Base-by-base conservation (phyloP, 2,113 vertebrate species). In the Entelurus aequoreus region DNA sequence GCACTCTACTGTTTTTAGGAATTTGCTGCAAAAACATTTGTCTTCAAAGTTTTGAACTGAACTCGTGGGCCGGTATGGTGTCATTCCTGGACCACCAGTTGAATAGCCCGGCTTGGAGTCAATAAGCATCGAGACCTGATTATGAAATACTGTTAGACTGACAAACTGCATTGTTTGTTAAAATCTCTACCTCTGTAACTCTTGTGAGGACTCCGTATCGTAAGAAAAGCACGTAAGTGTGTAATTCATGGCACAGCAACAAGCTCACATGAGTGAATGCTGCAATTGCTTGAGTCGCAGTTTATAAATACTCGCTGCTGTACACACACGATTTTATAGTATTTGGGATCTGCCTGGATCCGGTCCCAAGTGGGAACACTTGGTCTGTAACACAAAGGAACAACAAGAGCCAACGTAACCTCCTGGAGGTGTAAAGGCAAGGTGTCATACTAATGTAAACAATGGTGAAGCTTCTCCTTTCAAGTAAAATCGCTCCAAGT, bases 231-330 rank as follows among this genome's bases (percentile, higher is more conserved):
- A 60, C 52, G 62, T 65, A 37, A 28, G 46, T 56, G 49, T 19
- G 52, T 47, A 15, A 54, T 57, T 61, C 28, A 21, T 53, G 8
- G 16, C 51, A 38, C 19, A 19, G 21, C 28, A 28, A 42, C 54
- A 56, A 40, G 21, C 36, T 65, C 36, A 51, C 11, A 21, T 71
- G 74, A 48, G 53, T 21, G 48, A 65, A 74, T 63, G 59, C 69
- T 48, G 16, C 53, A 48, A 47, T 55, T 53, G 44, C 40, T 49
- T 15, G 42, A 69, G 49, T 69, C 2, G 36, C 58, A 48, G 19
- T 63, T 13, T 48, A 40, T 56, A 28, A 60, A 62, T 68, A 36
- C 55, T 61, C 16, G 12, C 28, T 28, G 46, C 19, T 49, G 16
- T 71, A 53, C 35, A 62, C 28, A 28, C 28, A 28, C 28, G 4